Evolutionary conservation across 2,113 vertebrate species (phyloP).

Genomic region (Trogon melanurus): DNA sequence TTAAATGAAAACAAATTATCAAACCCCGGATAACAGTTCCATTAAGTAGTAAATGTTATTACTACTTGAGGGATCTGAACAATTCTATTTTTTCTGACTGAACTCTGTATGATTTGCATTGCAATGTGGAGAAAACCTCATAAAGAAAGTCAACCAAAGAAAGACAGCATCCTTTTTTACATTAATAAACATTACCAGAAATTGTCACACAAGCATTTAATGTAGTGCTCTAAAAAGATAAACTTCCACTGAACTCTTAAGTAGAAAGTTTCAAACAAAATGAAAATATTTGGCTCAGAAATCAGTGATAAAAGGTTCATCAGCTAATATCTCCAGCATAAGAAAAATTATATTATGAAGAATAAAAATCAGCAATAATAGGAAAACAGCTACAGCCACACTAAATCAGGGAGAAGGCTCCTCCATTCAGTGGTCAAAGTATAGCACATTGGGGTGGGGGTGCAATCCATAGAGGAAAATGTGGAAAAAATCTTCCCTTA

Average conservation of each 20-base stretch:
- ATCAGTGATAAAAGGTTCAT: background rate
- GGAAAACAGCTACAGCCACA: background rate
- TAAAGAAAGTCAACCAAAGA: background rate
- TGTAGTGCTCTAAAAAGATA: background rate
- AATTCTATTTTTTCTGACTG: background rate
- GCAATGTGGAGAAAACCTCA: background rate
- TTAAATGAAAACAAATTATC: background rate
- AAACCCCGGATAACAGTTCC: background rate
- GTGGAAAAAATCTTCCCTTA: background rate
- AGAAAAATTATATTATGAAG: background rate
- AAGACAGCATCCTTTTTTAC: background rate
- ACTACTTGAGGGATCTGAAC: background rate
- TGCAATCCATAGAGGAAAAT: background rate
- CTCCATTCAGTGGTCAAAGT: background rate
- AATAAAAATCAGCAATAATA: background rate
- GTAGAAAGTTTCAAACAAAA: background rate
- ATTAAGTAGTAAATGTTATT: background rate
- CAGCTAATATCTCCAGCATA: background rate
- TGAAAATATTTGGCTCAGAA: background rate
- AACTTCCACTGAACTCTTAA: background rate
- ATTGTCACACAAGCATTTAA: background rate
- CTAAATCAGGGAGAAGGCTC: background rate
- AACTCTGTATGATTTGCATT: background rate
- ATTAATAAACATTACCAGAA: background rate
- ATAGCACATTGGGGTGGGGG: background rate